Evolutionary conservation across 2,113 vertebrate species (phyloP), one percentile per base, ranked within the genome.

Genomic region (Procavia capensis): DNA sequence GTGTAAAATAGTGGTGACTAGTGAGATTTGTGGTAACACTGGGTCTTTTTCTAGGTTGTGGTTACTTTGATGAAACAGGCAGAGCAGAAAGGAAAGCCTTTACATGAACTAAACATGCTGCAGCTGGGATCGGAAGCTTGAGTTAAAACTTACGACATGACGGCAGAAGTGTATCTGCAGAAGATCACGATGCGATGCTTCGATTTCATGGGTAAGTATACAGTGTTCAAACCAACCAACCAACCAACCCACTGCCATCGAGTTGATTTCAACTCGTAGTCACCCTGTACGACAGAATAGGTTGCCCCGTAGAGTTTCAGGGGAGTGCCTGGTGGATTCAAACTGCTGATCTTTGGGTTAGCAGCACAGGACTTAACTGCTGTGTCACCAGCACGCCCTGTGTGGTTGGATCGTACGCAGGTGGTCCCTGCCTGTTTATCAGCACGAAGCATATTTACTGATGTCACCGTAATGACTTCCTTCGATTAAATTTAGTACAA

Each of bases 81-180:
- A 76, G 97, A 98, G 75, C 93, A 98, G 84, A 68, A 95, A 45
- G 99, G 98, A 76, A 66, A 47, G 2, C 98, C 99, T 0, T 98
- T 99, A 74, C 98, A 99, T 96, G 96, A 98, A n/a, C 96, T 99
- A 16, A 98, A 98, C 24, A 96, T 99, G 2, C 96, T 98, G 31
- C 99, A 99, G 2, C 98, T 99, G 94, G 99, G 99, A 57, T 97
- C 99, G 6, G 98, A 99, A 97, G 98, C 98, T 41, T 98, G 97
- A 98, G 97, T 99, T 79, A 98, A 98, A 95, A 99, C 98, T 92
- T 98, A 98, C 6, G 99, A 99, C 93, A 96, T 99, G 98, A 98
- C 98, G 39, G 99, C 99, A 90, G 97, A 98, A 9, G 98, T 98
- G 0, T 99, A 99, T 97, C 98, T 99, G 74, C 99, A 98, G 85